Evolutionary conservation across 2,797 vertebrate genomes (phyloP).

Genomic region (Sandelia bainsii): DNA sequence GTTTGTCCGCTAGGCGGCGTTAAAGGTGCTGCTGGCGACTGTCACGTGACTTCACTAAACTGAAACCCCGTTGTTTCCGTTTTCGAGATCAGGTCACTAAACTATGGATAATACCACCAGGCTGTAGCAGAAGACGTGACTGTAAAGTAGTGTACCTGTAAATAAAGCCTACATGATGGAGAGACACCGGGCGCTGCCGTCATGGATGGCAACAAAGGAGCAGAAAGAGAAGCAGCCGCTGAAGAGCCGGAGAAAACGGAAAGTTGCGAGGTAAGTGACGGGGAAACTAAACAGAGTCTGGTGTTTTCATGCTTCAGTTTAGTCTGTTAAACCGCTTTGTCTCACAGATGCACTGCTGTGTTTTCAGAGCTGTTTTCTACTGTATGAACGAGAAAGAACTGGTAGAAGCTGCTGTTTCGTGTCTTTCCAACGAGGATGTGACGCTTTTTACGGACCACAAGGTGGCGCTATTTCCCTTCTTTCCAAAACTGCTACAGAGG

Average conservation of each 20-base stretch:
- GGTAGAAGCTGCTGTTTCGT: constrained; percentile 66
- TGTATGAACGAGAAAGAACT: constrained; percentile 84
- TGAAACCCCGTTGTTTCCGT: fast-evolving
- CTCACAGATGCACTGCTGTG: not conserved
- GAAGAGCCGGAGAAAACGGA: constrained; percentile 53
- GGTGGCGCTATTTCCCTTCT: constrained; percentile 51
- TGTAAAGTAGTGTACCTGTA: fast-evolving
- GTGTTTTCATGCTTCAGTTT: fast-evolving
- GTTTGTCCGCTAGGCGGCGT: constrained; percentile 37
- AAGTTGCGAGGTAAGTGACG: constrained; percentile 51
- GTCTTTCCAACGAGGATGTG: constrained; percentile 31
- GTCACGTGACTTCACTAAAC: constrained; percentile 17
- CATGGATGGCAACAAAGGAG: constrained; percentile 71
- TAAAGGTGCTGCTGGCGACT: fast-evolving
- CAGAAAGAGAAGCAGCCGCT: constrained; percentile 35
- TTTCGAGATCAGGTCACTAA: fast-evolving
- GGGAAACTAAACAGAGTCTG: not conserved
- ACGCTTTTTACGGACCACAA: constrained; percentile 4
- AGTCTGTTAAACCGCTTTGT: fast-evolving
- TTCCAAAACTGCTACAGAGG: not conserved
- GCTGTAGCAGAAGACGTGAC: fast-evolving
- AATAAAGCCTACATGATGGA: constrained; percentile 50
- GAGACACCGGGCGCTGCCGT: constrained; percentile 62
- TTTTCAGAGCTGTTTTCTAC: constrained; percentile 68
- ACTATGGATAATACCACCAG: fast-evolving